Conservation (phyloP, 2,113 vertebrate species). For the Odocoileus hemionus region DNA sequence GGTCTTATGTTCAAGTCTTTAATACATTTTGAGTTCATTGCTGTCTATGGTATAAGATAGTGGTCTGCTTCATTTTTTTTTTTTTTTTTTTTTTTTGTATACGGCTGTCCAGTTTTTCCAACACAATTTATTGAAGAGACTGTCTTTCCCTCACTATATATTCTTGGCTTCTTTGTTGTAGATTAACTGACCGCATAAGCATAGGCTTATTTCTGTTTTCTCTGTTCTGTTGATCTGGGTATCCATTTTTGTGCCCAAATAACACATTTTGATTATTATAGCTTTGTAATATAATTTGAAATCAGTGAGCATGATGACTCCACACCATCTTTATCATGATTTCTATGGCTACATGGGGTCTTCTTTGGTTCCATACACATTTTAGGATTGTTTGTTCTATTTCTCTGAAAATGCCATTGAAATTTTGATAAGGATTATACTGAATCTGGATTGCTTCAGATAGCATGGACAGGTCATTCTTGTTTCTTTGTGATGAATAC, state of each 20-base stretch:
- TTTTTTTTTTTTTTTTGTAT: background rate
- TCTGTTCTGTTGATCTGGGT: background rate
- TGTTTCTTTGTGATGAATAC: conserved; percentile 31
- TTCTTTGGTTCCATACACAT: background rate
- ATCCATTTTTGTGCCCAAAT: background rate
- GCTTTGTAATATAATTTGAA: background rate
- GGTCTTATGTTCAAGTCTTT: background rate
- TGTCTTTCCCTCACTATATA: background rate
- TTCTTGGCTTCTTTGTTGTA: background rate
- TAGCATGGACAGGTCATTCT: background rate
- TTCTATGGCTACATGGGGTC: background rate
- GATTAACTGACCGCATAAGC: background rate
- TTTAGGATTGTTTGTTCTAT: background rate
- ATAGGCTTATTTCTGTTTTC: background rate
- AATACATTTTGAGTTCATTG: background rate
- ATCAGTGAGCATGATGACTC: background rate
- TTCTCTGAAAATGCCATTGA: background rate
- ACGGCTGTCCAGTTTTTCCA: background rate
- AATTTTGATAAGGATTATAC: background rate
- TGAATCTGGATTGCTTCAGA: background rate
- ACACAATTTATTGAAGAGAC: background rate
- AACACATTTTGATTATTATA: background rate
- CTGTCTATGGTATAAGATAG: background rate
- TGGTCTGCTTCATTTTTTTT: background rate
- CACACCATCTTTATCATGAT: background rate